phyloP scores from a whole-genome alignment of 2,113 vertebrate genomes.

The Meriones unguiculatus region DNA sequence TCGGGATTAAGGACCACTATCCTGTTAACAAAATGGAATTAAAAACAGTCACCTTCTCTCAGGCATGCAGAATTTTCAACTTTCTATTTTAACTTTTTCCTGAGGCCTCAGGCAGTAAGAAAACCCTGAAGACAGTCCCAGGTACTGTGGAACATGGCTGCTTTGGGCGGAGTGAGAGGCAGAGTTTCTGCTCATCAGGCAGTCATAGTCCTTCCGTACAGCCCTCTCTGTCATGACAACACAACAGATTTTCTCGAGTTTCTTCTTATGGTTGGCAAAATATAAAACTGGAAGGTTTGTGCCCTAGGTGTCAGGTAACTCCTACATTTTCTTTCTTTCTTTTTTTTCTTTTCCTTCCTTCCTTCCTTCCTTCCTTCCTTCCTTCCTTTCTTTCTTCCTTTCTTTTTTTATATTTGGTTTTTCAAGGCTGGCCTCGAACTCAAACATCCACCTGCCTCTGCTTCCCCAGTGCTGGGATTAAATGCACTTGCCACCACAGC shows the following conservation, averaged over 20 bases:
- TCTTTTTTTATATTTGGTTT: too few relatives aligned
- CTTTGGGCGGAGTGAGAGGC: not conserved
- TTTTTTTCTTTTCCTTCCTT: fast-evolving
- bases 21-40: constrained; percentile 61
- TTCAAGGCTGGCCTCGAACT: not conserved
- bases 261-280: constrained; percentile 40
- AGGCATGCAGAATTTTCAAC: constrained; percentile 52
- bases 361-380: not conserved
- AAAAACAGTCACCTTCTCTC: constrained; percentile 32
- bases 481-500: not conserved
- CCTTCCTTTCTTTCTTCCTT: too few relatives aligned
- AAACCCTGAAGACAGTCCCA: not conserved
- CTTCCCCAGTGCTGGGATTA: not conserved
- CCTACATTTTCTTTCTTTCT: not conserved
- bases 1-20: constrained; percentile 24
- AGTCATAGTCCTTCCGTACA: constrained; percentile 58
- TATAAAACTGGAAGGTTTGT: constrained; percentile 40
- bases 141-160: not conserved
- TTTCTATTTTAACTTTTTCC: constrained; percentile 41
- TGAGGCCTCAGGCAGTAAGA: not conserved
- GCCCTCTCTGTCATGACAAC: constrained; percentile 45
- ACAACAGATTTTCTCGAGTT: constrained; percentile 34
- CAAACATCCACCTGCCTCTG: not conserved
- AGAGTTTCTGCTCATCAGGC: constrained; percentile 21
- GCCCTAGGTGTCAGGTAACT: not conserved